Conservation (phyloP, 2,113 vertebrate genomes). For the Clarias macrocephalus region DNA sequence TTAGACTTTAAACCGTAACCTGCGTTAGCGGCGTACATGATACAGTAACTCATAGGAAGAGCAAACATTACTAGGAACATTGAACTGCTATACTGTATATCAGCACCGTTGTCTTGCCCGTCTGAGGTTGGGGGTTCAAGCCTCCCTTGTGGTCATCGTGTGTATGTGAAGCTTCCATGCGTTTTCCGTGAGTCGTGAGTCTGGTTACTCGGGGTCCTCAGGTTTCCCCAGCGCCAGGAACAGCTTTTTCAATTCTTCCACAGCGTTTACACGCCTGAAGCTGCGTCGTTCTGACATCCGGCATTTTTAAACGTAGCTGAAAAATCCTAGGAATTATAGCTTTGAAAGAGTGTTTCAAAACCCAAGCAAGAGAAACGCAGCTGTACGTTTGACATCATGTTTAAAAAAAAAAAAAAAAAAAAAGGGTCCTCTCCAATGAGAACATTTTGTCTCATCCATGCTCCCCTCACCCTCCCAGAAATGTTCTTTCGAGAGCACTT, state of each 20-base stretch:
- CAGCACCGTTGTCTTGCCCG: neutral
- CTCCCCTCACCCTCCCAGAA: too few relatives aligned
- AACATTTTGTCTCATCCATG: constrained; percentile 26
- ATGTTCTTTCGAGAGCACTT: neutral
- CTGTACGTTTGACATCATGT: neutral
- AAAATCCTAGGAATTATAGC: neutral
- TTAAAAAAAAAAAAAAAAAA: neutral
- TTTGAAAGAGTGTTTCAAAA: neutral
- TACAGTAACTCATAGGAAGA: neutral
- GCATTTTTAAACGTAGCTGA: neutral
- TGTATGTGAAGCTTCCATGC: too few relatives aligned
- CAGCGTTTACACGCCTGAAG: neutral
- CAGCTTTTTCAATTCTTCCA: too few relatives aligned
- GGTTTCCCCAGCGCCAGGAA: too few relatives aligned
- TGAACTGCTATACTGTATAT: neutral
- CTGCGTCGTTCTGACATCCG: neutral
- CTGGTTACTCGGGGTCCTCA: too few relatives aligned
- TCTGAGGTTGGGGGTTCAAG: too few relatives aligned
- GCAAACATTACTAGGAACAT: neutral
- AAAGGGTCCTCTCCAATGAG: neutral
- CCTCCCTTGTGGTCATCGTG: too few relatives aligned
- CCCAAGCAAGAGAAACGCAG: neutral
- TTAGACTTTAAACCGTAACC: neutral
- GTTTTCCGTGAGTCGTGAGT: too few relatives aligned
- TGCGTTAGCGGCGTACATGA: neutral